phyloP scores from a whole-genome alignment of 2,888 invertebrate species.

The Polydrusus cervinus region DNA sequence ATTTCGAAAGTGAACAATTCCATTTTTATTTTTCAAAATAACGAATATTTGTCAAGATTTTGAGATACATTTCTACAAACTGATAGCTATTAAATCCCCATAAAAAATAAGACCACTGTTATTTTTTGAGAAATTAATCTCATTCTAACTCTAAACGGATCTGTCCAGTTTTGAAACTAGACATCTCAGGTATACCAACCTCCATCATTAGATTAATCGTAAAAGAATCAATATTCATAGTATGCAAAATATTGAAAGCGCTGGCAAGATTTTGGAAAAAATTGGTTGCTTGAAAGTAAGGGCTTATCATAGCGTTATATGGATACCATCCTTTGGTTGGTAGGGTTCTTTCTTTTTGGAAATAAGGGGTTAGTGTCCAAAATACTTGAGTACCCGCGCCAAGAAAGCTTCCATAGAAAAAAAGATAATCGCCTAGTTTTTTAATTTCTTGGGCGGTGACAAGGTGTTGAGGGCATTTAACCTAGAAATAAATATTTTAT shows the following conservation, averaged over 20 bases:
- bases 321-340: slow-evolving; percentile 42
- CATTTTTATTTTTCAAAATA: no score
- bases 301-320: slow-evolving; percentile 25
- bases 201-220: slow-evolving; percentile 37
- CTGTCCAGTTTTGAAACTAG: no score
- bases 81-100: no score
- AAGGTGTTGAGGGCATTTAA: slow-evolving; percentile 20
- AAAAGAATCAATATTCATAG: slow-evolving; percentile 45
- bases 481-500: slow-evolving; percentile 4
- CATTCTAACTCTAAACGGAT: no score
- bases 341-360: slow-evolving; percentile 22
- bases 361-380: slow-evolving; percentile 31
- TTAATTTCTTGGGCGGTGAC: slow-evolving; percentile 4
- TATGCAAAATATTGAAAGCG: slow-evolving; percentile 33
- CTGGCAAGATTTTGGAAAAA: slow-evolving; percentile 32
- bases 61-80: no score
- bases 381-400: slow-evolving; percentile 40
- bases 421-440: slow-evolving; percentile 19
- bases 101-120: no score
- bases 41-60: no score
- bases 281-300: slow-evolving; percentile 36
- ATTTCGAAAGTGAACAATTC: no score
- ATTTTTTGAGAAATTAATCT: no score
- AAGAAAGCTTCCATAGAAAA: slow-evolving; percentile 25
- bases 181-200: slow-evolving; percentile 18